Evolutionary conservation across 2,888 invertebrate genomes (phyloP), one percentile per base, ranked within the genome.

Genomic region (Campaea margaritaria): DNA sequence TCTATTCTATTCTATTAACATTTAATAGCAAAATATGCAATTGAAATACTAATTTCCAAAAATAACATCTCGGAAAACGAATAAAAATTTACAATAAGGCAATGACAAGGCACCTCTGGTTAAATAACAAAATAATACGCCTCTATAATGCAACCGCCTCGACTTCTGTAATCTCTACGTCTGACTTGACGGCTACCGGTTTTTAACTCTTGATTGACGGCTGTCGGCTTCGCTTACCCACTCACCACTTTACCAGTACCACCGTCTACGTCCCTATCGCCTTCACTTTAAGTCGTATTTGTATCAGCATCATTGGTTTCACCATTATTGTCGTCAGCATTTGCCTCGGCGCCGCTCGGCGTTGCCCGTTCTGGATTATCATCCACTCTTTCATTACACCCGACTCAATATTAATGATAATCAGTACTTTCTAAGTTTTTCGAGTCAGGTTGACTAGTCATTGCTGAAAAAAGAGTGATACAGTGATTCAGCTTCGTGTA

Each of bases 151-250:
- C 69, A 69, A 62, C 62, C 89, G 90, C 89, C 77, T 87, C 75
- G 75, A 77, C 82, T 86, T 87, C 86, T 83, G 84, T 90, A 84
- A 86, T 87, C 89, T 81, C 85, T 83, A 85, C 80, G 85, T 89
- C 87, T 85, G 87, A 83, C 81, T 83, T 82, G 81, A 78, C 85
- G 76, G 91, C 91, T 92, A 92, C 91, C 91, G 91, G 91, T 91
- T 91, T 91, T 92, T 89, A 91, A 84, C 87, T 87, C 82, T 82
- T 89, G 91, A 91, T 91, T 91, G 91, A 92, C 91, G 91, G 87
- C 89, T 91, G 91, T 90, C 91, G 89, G 90, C 89, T 89, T 81
- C 85, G 87, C 84, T 88, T 87, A 87, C 83, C 69, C 72, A 66
- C 75, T 63, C 57, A 69, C 83, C 68, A 81, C 62, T 42, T 74